Evolutionary conservation across 2,888 invertebrate species (phyloP).

Genomic region (Hermodice carunculata): DNA sequence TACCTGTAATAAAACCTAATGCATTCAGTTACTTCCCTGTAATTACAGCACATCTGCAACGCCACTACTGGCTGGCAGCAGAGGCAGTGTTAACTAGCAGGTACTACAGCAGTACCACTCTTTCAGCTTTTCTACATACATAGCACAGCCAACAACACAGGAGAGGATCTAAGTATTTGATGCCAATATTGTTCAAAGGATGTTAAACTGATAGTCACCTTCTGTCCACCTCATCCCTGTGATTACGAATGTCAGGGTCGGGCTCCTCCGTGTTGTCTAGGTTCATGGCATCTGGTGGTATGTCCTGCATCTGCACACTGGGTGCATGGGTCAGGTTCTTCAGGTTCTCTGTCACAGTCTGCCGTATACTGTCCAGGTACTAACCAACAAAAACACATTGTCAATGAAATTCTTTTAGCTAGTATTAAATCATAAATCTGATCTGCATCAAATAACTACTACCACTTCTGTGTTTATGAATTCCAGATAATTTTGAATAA

Average conservation of each 20-base stretch:
- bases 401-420: background rate
- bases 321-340: conserved; percentile 93
- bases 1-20: no score
- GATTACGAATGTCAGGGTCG: conserved; percentile 28
- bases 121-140: background rate
- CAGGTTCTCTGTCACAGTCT: conserved; percentile 90
- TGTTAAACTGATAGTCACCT: conserved; percentile 3
- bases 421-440: background rate
- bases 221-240: conserved; percentile 8
- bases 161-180: background rate
- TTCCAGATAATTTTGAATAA: no score
- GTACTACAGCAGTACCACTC: no score
- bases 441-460: no score
- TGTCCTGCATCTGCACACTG: conserved; percentile 96
- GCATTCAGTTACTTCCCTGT: no score
- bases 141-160: background rate
- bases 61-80: no score
- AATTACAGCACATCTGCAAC: no score
- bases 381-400: conserved; percentile 66
- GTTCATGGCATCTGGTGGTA: conserved; percentile 80
- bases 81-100: no score
- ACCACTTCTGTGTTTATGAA: no score
- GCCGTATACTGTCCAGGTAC: conserved; percentile 91
- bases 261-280: conserved; percentile 55
- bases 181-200: background rate